phyloP scores from a whole-genome alignment of 2,113 vertebrate species.

The Phodopus roborovskii region DNA sequence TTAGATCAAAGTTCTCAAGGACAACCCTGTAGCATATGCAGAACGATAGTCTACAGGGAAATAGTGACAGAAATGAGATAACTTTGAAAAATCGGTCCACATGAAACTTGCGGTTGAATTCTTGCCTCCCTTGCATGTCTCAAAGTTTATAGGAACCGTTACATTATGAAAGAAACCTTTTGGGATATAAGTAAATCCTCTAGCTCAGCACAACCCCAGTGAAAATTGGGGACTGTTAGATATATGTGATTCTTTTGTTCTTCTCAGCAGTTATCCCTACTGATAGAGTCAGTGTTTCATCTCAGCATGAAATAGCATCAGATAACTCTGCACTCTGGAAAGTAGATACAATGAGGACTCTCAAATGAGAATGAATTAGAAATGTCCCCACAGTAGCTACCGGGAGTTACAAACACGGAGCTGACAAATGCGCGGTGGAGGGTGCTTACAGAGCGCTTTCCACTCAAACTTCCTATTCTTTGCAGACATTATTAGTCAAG shows the following conservation, averaged over 20 bases:
- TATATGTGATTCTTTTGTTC: constrained; percentile 83
- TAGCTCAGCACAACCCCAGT: constrained; percentile 82
- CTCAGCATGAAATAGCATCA: constrained; percentile 86
- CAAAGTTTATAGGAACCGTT: constrained; percentile 74
- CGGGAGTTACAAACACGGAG: constrained; percentile 79
- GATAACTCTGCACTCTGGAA: constrained; percentile 80
- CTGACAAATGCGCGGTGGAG: constrained; percentile 71
- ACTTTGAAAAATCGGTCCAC: constrained; percentile 58
- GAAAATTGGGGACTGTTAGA: constrained; percentile 80
- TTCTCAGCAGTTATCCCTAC: constrained; percentile 84
- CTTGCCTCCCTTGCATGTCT: constrained; percentile 68
- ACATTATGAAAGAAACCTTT: constrained; percentile 81
- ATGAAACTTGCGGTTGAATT: constrained; percentile 69
- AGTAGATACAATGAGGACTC: constrained; percentile 79
- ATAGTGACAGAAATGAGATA: constrained; percentile 57
- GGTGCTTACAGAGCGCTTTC: constrained; percentile 65
- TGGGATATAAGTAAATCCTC: constrained; percentile 81
- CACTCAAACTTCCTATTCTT: constrained; percentile 73
- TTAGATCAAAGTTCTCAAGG: constrained; percentile 58
- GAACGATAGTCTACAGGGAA: constrained; percentile 45
- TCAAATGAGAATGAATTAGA: constrained; percentile 84
- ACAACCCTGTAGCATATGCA: constrained; percentile 49
- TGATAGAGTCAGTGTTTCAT: constrained; percentile 83
- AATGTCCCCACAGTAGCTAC: constrained; percentile 73
- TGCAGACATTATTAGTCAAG: constrained; percentile 66